Evolutionary conservation across 2,888 invertebrate species (phyloP).

Genomic region (Blera fallax): DNA sequence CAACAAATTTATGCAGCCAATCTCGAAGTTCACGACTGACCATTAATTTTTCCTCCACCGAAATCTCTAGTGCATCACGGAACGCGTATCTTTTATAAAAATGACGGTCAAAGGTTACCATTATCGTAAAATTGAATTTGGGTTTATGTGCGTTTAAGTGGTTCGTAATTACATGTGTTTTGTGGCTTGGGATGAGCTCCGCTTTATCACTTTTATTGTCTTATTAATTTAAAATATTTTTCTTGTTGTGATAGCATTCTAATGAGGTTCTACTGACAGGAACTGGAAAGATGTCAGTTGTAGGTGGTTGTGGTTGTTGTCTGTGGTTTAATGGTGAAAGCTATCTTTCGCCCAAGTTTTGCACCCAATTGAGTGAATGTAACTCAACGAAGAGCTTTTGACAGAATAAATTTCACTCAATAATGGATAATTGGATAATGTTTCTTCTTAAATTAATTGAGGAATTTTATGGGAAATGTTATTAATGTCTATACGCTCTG

Average conservation of each 20-base stretch:
- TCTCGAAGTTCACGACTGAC: background rate
- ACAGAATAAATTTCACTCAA: background rate
- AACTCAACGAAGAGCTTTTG: background rate
- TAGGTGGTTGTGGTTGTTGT: background rate
- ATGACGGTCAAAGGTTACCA: slow-evolving; percentile 25
- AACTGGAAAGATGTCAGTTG: background rate
- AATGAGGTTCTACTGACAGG: background rate
- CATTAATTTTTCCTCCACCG: slow-evolving; percentile 13
- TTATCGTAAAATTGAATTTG: slow-evolving; percentile 29
- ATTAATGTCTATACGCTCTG: no score
- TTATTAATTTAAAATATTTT: slow-evolving; percentile 26
- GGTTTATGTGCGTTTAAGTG: slow-evolving; percentile 56
- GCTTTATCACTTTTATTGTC: slow-evolving; percentile 1
- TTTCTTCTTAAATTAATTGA: background rate
- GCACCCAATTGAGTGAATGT: background rate
- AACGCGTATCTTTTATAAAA: slow-evolving; percentile 6
- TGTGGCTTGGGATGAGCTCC: slow-evolving; percentile 5
- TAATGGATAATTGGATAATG: background rate
- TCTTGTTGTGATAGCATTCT: background rate
- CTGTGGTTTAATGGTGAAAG: background rate
- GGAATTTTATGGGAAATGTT: background rate
- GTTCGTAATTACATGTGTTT: slow-evolving; percentile 48
- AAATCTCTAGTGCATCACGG: background rate
- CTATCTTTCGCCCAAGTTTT: background rate
- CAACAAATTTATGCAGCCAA: background rate